These are phyloP conservation scores for Nymphalis io DNA, from an alignment of 1,140 invertebrate genomes.

Conservation along the genomic window DNA sequence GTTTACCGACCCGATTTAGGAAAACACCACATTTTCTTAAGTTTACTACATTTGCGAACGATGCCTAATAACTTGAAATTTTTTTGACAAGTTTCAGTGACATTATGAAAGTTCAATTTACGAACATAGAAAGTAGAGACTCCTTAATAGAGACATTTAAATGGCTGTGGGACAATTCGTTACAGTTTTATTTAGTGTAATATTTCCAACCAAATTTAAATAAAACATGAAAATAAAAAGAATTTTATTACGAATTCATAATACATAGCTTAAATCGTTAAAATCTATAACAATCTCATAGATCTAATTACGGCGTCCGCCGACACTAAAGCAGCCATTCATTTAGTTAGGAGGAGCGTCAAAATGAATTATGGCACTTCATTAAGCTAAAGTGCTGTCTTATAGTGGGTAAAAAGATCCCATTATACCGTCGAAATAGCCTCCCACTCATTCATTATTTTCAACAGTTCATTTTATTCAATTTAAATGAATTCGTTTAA, in stretches of 20 bases:
- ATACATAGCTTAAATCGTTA: slow-evolving; percentile 5
- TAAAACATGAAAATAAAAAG: background rate
- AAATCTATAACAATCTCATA: slow-evolving; percentile 47
- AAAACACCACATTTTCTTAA: no score
- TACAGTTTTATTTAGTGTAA: background rate
- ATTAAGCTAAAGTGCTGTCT: slow-evolving; percentile 67
- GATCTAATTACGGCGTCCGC: slow-evolving; percentile 52
- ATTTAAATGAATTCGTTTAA: slow-evolving; percentile 28
- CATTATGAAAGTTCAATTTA: no score
- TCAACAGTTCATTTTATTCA: slow-evolving; percentile 39
- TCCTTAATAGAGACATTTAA: no score
- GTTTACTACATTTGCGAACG: no score
- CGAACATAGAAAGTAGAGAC: no score
- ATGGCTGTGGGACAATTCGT: no score
- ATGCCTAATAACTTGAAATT: no score
- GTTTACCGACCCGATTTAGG: no score
- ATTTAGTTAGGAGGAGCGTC: slow-evolving; percentile 54
- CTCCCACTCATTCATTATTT: slow-evolving; percentile 48
- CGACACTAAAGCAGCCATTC: slow-evolving; percentile 45
- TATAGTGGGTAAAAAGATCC: slow-evolving; percentile 60
- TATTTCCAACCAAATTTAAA: background rate
- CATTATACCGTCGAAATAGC: slow-evolving; percentile 51
- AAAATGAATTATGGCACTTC: slow-evolving; percentile 68
- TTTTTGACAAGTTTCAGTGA: no score
- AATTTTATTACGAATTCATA: background rate